A percentile compares a stretch with the other conserved stretches of the same genome.
Evolutionary conservation across 2,113 vertebrate species (phyloP).

Genomic region (Thinocorus orbignyianus): DNA sequence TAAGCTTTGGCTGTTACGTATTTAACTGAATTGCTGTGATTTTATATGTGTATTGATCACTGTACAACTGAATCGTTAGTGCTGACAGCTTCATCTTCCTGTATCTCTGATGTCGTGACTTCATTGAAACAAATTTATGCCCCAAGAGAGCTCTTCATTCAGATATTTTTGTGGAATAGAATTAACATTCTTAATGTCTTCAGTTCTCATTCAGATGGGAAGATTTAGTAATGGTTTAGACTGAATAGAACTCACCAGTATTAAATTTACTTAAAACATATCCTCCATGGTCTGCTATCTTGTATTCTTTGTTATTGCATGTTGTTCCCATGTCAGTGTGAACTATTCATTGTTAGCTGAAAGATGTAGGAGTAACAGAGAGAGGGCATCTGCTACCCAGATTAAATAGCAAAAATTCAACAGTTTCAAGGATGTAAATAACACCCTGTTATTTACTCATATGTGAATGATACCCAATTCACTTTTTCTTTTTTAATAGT

Average conservation of each 20-base stretch:
- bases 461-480: fast-evolving
- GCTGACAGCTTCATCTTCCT: background rate
- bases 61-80: background rate
- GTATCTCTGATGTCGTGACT: background rate
- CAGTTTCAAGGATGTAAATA: background rate
- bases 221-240: background rate
- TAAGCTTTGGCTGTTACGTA: background rate
- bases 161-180: background rate
- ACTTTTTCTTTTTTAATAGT: background rate
- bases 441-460: background rate
- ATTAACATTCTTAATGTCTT: background rate
- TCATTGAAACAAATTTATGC: background rate
- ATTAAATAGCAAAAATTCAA: background rate
- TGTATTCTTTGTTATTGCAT: background rate
- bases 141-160: background rate
- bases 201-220: background rate
- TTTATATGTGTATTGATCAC: background rate
- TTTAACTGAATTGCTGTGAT: background rate
- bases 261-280: background rate
- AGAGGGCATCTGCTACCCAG: background rate
- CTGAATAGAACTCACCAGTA: background rate
- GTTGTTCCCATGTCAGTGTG: background rate
- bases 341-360: background rate
- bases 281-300: background rate
- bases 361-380: background rate